Base-by-base conservation (phyloP, 2,888 invertebrate species). In the Tricholauxania praeusta region DNA sequence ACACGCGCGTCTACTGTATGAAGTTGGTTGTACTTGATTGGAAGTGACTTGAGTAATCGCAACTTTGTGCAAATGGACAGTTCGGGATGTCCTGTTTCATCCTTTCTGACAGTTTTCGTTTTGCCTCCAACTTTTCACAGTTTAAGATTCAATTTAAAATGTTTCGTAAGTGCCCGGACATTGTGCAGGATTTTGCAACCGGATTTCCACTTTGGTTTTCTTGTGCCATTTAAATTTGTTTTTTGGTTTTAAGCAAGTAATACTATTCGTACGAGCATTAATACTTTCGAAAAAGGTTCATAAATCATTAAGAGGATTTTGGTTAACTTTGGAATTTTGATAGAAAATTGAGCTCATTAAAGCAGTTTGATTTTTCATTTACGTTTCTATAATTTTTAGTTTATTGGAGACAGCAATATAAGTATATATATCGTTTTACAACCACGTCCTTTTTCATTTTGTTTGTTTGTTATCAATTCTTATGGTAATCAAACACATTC, bases 61-160 rank as follows among this genome's bases (percentile, higher is more conserved):
- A 71, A 47, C 60, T 52, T 52, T 82, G 82, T 81, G 80, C 83
- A 81, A 83, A 83, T 80, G 82, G 81, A 82, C 82, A 83, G 82
- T 82, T 81, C 82, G 82, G 82, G 81, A 39, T 39, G 82, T 79
- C 80, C 78, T 39, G 39, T 39, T 78, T 77, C 80, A 81, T 79
- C 80, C 80, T 75, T 75, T 72, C 49, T 63, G 28, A 68, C 39
- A 39, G 39, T 39, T 72, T 66, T 76, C 70, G 73, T 65, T 78
- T 48, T 15, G 55, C 17, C 57, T 39, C 62, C 63, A 51, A 28
- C 53, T 49, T 64, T 52, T 28, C 10, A 19, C 53, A 15, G 63
- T 28, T 67, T 64, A 71, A 55, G 57, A 65, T 55, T 71, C 64
- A 71, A 71, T 71, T 71, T 71, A 71, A 57, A 71, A 47, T 52